Evolutionary conservation across 2,797 vertebrate species (phyloP).

Genomic region (Okamejei kenojei): DNA sequence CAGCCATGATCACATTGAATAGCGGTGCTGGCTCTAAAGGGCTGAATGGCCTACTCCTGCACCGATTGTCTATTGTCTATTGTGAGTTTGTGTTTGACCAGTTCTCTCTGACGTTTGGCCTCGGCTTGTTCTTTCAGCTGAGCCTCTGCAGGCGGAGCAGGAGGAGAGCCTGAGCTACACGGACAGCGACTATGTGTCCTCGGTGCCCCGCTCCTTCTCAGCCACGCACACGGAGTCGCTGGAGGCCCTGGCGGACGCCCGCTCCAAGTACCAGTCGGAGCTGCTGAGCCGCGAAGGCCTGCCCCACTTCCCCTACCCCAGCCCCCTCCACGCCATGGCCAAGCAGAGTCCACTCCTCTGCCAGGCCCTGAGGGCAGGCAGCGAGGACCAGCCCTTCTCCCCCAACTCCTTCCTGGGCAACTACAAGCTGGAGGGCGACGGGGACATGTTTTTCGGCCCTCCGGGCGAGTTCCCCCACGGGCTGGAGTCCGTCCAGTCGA

Average conservation of each 20-base stretch:
- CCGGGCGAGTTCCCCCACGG: slow-evolving; percentile 35
- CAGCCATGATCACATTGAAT: too few species aligned
- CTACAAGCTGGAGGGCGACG: background rate
- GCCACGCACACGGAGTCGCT: slow-evolving; percentile 67
- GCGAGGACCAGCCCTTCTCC: slow-evolving; percentile 15
- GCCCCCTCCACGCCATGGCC: slow-evolving; percentile 54
- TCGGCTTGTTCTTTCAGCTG: slow-evolving; percentile 48
- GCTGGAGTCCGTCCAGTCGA: slow-evolving; percentile 43
- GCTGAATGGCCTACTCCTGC: too few species aligned
- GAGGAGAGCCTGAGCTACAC: slow-evolving; percentile 47
- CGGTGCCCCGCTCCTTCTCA: slow-evolving; percentile 74
- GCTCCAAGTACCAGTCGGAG: slow-evolving; percentile 35
- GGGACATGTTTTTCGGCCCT: slow-evolving; percentile 39
- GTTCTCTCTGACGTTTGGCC: background rate
- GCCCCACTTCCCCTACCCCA: slow-evolving; percentile 51
- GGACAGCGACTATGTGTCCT: slow-evolving; percentile 45
- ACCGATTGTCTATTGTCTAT: too few species aligned
- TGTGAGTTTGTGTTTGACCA: background rate
- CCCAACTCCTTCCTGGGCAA: background rate
- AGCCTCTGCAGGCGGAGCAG: slow-evolving; percentile 47
- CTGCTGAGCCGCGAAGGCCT: slow-evolving; percentile 41
- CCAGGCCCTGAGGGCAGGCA: slow-evolving; percentile 29
- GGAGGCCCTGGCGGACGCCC: slow-evolving; percentile 55
- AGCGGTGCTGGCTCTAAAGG: too few species aligned
- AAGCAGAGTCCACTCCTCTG: slow-evolving; percentile 49